Base-by-base conservation (phyloP, 2,888 invertebrate species). In the Drosophila histrio region DNA sequence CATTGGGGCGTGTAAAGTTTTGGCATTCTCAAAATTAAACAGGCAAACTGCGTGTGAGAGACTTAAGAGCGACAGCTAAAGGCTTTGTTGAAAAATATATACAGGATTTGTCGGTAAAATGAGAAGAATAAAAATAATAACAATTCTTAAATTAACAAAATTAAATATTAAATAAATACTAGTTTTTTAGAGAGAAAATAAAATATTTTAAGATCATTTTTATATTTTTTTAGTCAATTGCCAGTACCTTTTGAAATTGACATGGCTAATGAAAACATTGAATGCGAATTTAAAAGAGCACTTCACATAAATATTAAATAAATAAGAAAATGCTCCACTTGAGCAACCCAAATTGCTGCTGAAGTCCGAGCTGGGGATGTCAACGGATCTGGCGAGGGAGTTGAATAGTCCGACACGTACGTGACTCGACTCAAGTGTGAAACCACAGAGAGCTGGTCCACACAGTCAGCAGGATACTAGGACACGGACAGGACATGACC, bases 371-470 rank as follows among this genome's bases (percentile, higher is more conserved):
- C 63, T 43, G 50, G 34, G 34, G 38, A 47, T 59, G 70, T 54
- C 59, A 41, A 38, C 17, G 22, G 28, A 39, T 32, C 39, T 9
- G 21, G 41, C 13, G 7, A 24, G 36, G 7, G 26, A 38, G 26
- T 28, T 28, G 26, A 28, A 61, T 30, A 53, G 77, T 60, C 68
- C 50, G 72, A 66, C 62, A 68, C 66, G 67, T 68, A 82, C 82
- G 82, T 84, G 76, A 76, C 73, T 53, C 47, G 73, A 73, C 54
- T 77, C 46, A 56, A 81, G 75, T 77, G 79, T 62, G 61, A 83
- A 82, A 58, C 76, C 73, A 44, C 70, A 24, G 26, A 21, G 17
- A n/a, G n/a, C 13, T 8, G 15, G 7, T n/a, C 22, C 43, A 53
- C 17, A 22, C 49, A 38, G 39, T 30, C 77, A 70, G 72, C 61